phyloP scores from a whole-genome alignment of 2,113 vertebrate genomes.

The Cairina moschata region DNA sequence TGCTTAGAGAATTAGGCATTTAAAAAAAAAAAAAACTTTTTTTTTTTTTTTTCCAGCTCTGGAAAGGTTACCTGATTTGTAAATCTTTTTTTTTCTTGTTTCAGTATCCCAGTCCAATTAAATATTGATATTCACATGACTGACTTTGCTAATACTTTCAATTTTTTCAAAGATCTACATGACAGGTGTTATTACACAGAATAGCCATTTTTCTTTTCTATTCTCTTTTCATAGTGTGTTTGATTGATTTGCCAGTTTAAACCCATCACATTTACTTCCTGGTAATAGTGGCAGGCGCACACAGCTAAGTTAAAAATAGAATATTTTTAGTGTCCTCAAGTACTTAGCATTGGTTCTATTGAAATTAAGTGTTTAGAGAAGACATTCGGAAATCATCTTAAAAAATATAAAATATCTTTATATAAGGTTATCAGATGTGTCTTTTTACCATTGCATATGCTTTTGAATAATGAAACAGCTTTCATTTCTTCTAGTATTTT shows the following conservation, averaged over 20 bases:
- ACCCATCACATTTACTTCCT: not conserved
- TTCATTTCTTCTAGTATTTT: not conserved
- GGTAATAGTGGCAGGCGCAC: not conserved
- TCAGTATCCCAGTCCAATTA: not conserved
- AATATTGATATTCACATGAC: constrained; percentile 13
- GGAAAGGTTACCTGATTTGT: not conserved
- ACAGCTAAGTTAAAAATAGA: not conserved
- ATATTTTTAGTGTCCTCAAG: not conserved
- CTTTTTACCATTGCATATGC: not conserved
- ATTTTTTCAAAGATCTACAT: not conserved
- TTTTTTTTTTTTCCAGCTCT: not conserved
- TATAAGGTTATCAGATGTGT: not conserved
- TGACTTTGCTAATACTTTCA: not conserved
- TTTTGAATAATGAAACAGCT: not conserved
- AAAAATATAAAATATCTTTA: not conserved
- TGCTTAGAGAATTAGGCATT: not conserved
- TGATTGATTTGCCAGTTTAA: constrained; percentile 41
- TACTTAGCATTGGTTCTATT: not conserved
- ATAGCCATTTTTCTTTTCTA: constrained; percentile 1
- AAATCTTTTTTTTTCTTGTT: not conserved
- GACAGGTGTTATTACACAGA: constrained; percentile 43
- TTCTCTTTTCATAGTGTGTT: not conserved
- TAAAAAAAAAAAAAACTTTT: too few species aligned
- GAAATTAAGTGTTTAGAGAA: not conserved
- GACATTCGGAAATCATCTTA: not conserved